Conservation (phyloP, 2,113 vertebrate genomes). For the Chrysemys picta region DNA sequence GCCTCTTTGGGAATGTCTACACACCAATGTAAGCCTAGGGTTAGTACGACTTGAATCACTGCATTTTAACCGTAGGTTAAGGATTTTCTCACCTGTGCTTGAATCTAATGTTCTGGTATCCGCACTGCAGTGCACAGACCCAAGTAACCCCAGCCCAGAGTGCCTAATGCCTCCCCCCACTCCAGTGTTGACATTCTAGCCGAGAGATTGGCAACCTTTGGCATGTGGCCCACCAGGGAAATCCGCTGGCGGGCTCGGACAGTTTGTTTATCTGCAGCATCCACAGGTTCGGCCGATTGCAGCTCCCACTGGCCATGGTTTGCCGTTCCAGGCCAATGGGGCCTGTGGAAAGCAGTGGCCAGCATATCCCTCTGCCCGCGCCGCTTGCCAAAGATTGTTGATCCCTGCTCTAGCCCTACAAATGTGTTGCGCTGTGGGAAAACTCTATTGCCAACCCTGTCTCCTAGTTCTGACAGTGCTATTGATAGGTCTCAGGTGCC, state of each 20-base stretch:
- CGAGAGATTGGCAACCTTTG: too few species aligned
- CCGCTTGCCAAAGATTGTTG: too few species aligned
- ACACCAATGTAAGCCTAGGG: background rate
- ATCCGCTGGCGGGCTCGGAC: too few species aligned
- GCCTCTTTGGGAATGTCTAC: background rate
- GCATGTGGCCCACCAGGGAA: too few species aligned
- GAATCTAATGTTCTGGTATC: background rate
- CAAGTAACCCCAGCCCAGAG: background rate
- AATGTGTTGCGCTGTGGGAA: background rate
- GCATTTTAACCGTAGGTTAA: background rate
- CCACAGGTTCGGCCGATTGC: too few species aligned
- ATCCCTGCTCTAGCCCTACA: background rate
- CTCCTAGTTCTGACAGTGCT: background rate
- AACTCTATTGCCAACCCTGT: background rate
- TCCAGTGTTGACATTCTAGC: background rate
- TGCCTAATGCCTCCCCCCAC: background rate
- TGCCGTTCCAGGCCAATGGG: too few species aligned
- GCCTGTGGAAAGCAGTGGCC: too few species aligned
- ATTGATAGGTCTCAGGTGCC: background rate
- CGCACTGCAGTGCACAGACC: background rate
- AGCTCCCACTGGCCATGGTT: too few species aligned
- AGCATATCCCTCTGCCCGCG: too few species aligned
- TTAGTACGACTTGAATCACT: background rate
- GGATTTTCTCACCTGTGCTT: background rate
- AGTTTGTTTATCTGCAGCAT: too few species aligned